Base-by-base conservation (phyloP, 2,797 vertebrate genomes). In the Arnoldichthys spilopterus region DNA sequence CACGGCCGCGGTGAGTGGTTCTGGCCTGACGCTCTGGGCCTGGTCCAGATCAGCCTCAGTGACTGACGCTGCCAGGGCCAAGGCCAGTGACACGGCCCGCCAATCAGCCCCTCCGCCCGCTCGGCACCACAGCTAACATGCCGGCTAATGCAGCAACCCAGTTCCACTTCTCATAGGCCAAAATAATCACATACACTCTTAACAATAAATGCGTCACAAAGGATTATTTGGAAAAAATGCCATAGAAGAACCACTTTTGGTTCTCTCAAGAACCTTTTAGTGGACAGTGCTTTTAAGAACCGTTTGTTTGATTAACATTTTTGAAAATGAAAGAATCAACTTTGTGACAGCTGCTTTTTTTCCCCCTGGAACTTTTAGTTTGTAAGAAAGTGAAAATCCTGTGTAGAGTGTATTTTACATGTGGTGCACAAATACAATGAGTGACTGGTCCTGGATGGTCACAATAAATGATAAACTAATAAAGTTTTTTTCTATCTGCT, bases 11-110 rank as follows among this genome's bases (percentile, higher is more conserved):
- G 85, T 84, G 79, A 82, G 83, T 59, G 76, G 77, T 79, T 86
- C 85, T 87, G 88, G 89, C 85, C 85, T 87, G 86, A 91, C 84
- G 80, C 81, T 88, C 68, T 85, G 84, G 85, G 76, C 20, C 37
- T 82, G 68, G 79, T 92, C 88, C 88, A 86, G 84, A 88, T 89
- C 82, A 86, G 81, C 87, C 78, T 73, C 64, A 63, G 78, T 64
- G 69, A 85, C 87, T 86, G 89, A 85, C 85, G 81, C 73, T 77
- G 78, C 77, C 81, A 69, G 32, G 72, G 73, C 78, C 70, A 66
- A 63, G 45, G 76, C 72, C 73, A 74, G 68, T 22, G 56, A 66
- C 53, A 85, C 12, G 37, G 45, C 61, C 40, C 30, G 78, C 61
- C 76, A 74, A 59, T 82, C 80, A 76, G 49, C 62, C 54, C 54